phyloP scores from a whole-genome alignment of 2,797 vertebrate species.

The Stomatorhinus walkeri region DNA sequence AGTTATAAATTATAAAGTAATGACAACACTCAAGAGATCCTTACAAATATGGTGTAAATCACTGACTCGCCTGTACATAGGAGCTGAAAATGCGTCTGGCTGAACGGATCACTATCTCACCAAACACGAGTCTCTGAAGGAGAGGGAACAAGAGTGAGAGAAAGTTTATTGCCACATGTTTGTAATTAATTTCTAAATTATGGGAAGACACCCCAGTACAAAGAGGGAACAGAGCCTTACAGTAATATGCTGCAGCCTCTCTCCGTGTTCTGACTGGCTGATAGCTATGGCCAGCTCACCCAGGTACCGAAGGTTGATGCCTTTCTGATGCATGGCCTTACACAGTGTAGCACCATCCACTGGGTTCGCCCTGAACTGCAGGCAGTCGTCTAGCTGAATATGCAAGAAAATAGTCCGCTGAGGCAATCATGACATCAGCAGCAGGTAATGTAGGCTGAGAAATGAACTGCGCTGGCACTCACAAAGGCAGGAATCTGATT shows the following conservation, averaged over 20 bases:
- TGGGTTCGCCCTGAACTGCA: slow-evolving; percentile 53
- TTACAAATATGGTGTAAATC: neutral
- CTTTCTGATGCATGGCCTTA: slow-evolving; percentile 57
- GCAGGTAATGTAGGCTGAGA: neutral
- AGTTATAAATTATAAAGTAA: neutral
- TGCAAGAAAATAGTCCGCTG: slow-evolving; percentile 15
- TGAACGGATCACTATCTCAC: slow-evolving; percentile 64
- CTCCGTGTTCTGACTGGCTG: slow-evolving; percentile 54
- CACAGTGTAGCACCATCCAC: slow-evolving; percentile 67
- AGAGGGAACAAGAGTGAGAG: slow-evolving; percentile 19
- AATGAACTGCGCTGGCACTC: slow-evolving; percentile 33
- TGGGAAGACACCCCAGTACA: neutral
- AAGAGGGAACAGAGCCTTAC: slow-evolving; percentile 45
- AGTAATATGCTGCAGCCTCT: slow-evolving; percentile 61
- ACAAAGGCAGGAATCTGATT: slow-evolving; percentile 71
- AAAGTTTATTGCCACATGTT: neutral
- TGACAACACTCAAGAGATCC: neutral
- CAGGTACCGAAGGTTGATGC: slow-evolving; percentile 72
- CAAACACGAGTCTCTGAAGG: slow-evolving; percentile 53
- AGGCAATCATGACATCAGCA: neutral
- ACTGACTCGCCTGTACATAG: slow-evolving; percentile 62
- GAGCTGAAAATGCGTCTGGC: slow-evolving; percentile 61
- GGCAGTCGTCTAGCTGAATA: slow-evolving; percentile 58
- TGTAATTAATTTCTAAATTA: neutral
- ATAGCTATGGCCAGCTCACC: slow-evolving; percentile 58